These are phyloP conservation scores for Bubalus kerabau DNA, from an alignment of 2,113 vertebrate species.

Conservation along the genomic window DNA sequence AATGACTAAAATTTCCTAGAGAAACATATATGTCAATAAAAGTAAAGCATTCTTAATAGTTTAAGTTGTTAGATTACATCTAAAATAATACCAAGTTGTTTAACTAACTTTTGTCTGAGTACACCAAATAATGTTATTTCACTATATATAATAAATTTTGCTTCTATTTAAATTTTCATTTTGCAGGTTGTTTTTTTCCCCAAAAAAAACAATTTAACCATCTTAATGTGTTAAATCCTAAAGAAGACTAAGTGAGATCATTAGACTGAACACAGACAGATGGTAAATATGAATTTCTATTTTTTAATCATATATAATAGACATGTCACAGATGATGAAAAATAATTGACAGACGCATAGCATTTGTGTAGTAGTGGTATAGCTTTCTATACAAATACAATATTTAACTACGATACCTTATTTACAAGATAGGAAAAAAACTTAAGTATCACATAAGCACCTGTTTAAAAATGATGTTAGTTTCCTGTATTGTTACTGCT, in stretches of 20 bases:
- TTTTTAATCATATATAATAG: slow-evolving; percentile 3
- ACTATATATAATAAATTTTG: not conserved
- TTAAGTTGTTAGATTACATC: slow-evolving; percentile 9
- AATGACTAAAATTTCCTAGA: slow-evolving; percentile 32
- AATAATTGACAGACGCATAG: not conserved
- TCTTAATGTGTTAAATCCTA: not conserved
- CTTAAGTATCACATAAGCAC: not conserved
- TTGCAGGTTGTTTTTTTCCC: not conserved
- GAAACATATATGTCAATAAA: not conserved
- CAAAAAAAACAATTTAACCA: not conserved
- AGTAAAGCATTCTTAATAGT: not conserved
- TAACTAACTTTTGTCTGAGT: not conserved
- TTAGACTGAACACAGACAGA: not conserved
- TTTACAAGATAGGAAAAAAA: not conserved
- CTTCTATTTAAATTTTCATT: slow-evolving; percentile 28
- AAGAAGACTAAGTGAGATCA: not conserved
- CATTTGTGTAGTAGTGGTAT: not conserved
- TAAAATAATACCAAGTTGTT: not conserved
- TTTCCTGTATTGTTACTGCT: not conserved
- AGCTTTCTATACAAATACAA: not conserved
- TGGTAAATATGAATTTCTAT: not conserved
- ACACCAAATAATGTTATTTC: not conserved
- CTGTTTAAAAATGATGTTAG: slow-evolving; percentile 29
- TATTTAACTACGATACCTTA: not conserved
- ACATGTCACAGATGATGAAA: not conserved